Percentiles rank a stretch among this genome's conserved stretches.
Conservation (phyloP, 2,113 vertebrate genomes). For the Tylochromis polylepis region DNA sequence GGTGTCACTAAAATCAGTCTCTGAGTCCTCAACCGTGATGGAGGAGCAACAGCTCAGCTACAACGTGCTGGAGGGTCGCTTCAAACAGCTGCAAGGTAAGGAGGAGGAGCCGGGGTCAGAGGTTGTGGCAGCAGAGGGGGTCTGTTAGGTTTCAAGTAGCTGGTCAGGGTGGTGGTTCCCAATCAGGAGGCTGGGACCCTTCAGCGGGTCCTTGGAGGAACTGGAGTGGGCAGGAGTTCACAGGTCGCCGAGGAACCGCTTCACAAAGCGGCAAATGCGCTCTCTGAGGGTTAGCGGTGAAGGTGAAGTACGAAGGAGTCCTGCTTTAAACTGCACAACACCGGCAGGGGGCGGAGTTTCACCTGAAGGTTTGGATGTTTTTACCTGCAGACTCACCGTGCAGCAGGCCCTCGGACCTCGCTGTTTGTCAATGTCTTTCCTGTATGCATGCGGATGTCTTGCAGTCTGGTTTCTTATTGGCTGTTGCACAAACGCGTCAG, state of each 20-base stretch:
- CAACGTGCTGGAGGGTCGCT: conserved; percentile 89
- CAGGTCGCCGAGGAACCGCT: neutral
- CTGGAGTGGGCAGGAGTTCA: neutral
- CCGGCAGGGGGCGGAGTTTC: neutral
- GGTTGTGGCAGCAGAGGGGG: neutral
- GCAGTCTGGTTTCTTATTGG: neutral
- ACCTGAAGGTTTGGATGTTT: neutral
- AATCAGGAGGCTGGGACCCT: neutral
- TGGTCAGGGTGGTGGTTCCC: neutral
- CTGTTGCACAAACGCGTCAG: neutral
- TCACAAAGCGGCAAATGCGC: neutral
- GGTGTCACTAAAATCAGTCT: rapidly evolving
- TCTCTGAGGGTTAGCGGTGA: neutral
- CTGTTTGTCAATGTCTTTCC: rapidly evolving
- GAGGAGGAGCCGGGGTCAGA: neutral
- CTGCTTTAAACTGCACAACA: neutral
- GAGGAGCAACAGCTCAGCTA: conserved; percentile 82
- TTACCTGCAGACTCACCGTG: neutral
- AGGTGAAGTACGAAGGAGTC: neutral
- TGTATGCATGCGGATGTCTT: neutral
- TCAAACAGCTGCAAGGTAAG: conserved; percentile 97
- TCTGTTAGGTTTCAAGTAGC: neutral
- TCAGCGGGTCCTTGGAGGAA: neutral
- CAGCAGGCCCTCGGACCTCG: neutral
- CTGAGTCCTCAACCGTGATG: conserved; percentile 60